Percentiles rank a stretch among this genome's conserved stretches.
These are phyloP conservation scores for Danio albolineatus DNA, from an alignment of 2,797 vertebrate genomes.

Conservation along the genomic window DNA sequence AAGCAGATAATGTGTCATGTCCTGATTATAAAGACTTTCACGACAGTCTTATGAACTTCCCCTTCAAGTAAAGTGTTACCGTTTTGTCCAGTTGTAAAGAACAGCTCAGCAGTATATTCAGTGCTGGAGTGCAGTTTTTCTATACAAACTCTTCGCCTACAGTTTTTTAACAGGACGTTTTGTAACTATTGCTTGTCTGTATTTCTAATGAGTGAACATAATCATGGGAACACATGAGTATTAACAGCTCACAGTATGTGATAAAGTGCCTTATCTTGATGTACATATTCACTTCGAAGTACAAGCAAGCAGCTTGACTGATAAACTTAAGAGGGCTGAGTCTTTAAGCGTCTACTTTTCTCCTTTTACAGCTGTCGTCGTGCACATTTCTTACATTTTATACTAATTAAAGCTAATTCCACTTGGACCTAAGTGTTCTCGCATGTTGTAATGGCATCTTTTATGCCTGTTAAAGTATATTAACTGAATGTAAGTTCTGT, in stretches of 20 bases:
- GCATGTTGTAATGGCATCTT: constrained; percentile 17
- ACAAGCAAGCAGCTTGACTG: constrained; percentile 15
- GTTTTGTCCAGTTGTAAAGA: constrained; percentile 1
- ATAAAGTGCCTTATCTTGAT: constrained; percentile 46
- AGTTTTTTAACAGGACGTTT: too few species aligned
- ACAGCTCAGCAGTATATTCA: not conserved
- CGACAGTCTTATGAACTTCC: too few species aligned
- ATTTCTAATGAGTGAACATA: constrained; percentile 17
- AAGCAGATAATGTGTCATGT: too few species aligned
- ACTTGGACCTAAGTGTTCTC: constrained; percentile 28
- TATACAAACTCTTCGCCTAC: constrained; percentile 8
- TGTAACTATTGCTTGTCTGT: constrained; percentile 36
- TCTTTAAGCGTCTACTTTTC: constrained; percentile 2
- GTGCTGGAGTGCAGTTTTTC: constrained; percentile 2
- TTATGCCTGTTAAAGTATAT: constrained; percentile 11
- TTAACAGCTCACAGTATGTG: not conserved
- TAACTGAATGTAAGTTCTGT: not conserved
- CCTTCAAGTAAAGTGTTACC: too few species aligned
- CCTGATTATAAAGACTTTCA: too few species aligned
- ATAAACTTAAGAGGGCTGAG: constrained; percentile 8
- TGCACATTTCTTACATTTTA: constrained; percentile 45
- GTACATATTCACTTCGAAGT: constrained; percentile 1
- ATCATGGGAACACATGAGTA: constrained; percentile 12
- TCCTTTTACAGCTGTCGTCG: constrained; percentile 20
- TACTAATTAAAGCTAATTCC: constrained; percentile 32